phyloP scores from a whole-genome alignment of 2,113 vertebrate species.

The Shinisaurus crocodilurus region DNA sequence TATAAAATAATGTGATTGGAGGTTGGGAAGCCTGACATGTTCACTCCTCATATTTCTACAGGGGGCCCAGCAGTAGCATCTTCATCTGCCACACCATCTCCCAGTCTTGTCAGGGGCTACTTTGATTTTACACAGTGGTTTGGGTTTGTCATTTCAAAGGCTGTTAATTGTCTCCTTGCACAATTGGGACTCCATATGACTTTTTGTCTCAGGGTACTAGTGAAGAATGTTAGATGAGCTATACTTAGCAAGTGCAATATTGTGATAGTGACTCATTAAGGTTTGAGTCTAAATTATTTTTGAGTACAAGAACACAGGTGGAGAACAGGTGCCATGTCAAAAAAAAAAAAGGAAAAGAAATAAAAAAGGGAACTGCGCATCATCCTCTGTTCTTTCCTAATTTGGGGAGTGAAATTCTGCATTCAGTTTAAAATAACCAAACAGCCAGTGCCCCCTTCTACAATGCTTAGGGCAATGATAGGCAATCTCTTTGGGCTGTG shows the following conservation, averaged over 20 bases:
- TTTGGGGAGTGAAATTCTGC: not conserved
- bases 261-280: not conserved
- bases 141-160: not conserved
- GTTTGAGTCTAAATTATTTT: conserved; percentile 17
- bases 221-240: not conserved
- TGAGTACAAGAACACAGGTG: not conserved
- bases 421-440: conserved; percentile 19
- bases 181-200: not conserved
- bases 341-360: not conserved
- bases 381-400: not conserved
- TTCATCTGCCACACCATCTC: not conserved
- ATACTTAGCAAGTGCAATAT: conserved; percentile 4
- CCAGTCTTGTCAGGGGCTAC: not conserved
- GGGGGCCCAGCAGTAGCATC: not conserved
- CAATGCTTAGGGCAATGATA: not conserved
- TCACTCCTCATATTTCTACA: not conserved
- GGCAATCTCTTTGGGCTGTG: too few relatives aligned
- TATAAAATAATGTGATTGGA: not conserved
- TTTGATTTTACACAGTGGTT: not conserved
- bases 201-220: not conserved
- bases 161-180: not conserved
- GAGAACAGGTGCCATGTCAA: not conserved
- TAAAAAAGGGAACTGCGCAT: not conserved
- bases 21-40: not conserved
- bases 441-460: not conserved